Conservation (phyloP, 2,888 invertebrate species). For the Hypena proboscidalis region DNA sequence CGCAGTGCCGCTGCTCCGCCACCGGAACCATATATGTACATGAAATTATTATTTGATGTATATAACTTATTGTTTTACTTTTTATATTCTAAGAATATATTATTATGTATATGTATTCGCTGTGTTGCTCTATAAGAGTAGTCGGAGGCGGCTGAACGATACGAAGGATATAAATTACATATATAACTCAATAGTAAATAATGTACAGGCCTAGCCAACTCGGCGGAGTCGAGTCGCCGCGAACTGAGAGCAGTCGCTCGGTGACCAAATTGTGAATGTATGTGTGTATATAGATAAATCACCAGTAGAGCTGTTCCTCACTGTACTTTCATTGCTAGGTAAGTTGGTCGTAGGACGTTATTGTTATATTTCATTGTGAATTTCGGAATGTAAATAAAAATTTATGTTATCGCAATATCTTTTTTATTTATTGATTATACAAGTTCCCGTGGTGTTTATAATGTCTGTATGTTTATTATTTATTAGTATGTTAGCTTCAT, state of each 20-base stretch:
- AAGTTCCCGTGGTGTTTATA: constrained; percentile 23
- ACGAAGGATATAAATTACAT: constrained; percentile 46
- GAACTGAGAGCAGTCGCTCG: constrained; percentile 11
- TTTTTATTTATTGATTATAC: constrained; percentile 45
- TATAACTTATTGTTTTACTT: constrained; percentile 73
- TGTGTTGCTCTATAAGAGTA: constrained; percentile 67
- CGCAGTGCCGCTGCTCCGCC: no score
- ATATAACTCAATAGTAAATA: constrained; percentile 51
- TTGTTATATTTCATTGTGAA: constrained; percentile 81
- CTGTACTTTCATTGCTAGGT: constrained; percentile 66
- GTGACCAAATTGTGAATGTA: constrained; percentile 46
- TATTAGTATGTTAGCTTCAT: constrained; percentile 31
- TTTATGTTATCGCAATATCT: constrained; percentile 78
- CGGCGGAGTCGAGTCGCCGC: constrained; percentile 17
- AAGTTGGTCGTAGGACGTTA: constrained; percentile 61
- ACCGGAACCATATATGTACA: constrained; percentile 62
- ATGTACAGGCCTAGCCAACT: constrained; percentile 66
- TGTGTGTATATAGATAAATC: constrained; percentile 58
- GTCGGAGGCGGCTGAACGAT: constrained; percentile 50
- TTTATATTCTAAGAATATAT: constrained; percentile 76
- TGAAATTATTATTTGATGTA: constrained; percentile 80
- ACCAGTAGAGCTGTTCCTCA: constrained; percentile 55
- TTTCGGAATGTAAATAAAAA: constrained; percentile 84
- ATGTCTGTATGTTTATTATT: constrained; percentile 31
- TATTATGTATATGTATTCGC: constrained; percentile 57